These are phyloP conservation scores for Oligia fasciuncula DNA, from an alignment of 2,888 invertebrate genomes.

Conservation along the genomic window DNA sequence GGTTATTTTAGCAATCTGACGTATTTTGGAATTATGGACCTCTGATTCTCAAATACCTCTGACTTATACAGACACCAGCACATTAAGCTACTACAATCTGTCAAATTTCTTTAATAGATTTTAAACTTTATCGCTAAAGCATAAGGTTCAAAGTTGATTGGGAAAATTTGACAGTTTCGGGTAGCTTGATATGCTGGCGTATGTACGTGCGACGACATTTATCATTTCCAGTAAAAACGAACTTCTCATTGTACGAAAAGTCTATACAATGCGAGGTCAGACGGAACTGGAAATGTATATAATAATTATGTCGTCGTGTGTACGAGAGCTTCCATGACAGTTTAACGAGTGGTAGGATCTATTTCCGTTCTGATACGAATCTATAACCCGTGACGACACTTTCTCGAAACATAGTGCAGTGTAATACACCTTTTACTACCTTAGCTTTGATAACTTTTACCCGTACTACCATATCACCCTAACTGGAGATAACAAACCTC, in stretches of 20 bases:
- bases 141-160: too few species aligned
- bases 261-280: background rate
- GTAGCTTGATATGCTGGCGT: too few species aligned
- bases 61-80: background rate
- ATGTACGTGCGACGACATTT: background rate
- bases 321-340: background rate
- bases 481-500: constrained; percentile 13
- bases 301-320: background rate
- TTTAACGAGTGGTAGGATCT: background rate
- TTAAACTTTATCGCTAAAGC: too few species aligned
- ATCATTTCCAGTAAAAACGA: too few species aligned
- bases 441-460: background rate
- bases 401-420: background rate
- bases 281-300: background rate
- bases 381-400: background rate
- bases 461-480: background rate
- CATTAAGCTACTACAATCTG: too few species aligned
- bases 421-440: background rate
- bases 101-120: too few species aligned
- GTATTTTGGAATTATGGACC: background rate
- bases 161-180: too few species aligned
- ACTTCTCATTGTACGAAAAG: too few species aligned
- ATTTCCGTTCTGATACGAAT: background rate
- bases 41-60: background rate
- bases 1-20: background rate